Conservation (phyloP, 1,140 invertebrate genomes). For the Acromyrmex heyeri region DNA sequence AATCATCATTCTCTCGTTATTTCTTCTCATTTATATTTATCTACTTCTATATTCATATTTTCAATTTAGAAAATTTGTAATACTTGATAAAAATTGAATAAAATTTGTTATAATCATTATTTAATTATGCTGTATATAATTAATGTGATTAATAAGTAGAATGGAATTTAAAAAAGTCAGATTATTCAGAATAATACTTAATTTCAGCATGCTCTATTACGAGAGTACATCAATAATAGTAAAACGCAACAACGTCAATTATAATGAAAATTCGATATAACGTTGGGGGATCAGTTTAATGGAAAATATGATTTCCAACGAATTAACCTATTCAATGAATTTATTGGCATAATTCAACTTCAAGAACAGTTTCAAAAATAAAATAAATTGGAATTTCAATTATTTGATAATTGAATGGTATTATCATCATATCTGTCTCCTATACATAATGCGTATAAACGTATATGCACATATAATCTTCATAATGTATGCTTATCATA, state of each 20-base stretch:
- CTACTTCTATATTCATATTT: not conserved
- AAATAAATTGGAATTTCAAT: constrained; percentile 35
- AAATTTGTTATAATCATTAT: not conserved
- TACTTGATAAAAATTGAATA: not conserved
- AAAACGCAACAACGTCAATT: not conserved
- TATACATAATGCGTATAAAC: not conserved
- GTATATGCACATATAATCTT: not conserved
- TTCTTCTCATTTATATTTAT: not conserved
- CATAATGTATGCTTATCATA: not conserved
- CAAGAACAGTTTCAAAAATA: constrained; percentile 28
- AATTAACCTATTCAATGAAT: constrained; percentile 1
- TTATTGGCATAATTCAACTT: constrained; percentile 44
- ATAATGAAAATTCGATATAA: constrained; percentile 48
- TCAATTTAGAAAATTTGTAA: constrained; percentile 12
- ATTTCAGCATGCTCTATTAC: constrained; percentile 1
- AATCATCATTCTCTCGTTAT: not conserved
- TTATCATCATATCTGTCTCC: not conserved
- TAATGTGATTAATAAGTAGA: not conserved
- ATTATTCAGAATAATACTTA: constrained; percentile 23
- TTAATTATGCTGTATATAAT: not conserved
- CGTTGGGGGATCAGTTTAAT: constrained; percentile 11
- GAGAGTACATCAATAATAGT: constrained; percentile 13
- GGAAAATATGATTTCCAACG: constrained; percentile 25
- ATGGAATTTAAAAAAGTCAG: not conserved
- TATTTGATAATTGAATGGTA: constrained; percentile 41